A percentile compares a stretch with the other conserved stretches of the same genome.
These are phyloP conservation scores for Paramacrobiotus metropolitanus DNA, from an alignment of 1,140 invertebrate genomes.

Conservation along the genomic window DNA sequence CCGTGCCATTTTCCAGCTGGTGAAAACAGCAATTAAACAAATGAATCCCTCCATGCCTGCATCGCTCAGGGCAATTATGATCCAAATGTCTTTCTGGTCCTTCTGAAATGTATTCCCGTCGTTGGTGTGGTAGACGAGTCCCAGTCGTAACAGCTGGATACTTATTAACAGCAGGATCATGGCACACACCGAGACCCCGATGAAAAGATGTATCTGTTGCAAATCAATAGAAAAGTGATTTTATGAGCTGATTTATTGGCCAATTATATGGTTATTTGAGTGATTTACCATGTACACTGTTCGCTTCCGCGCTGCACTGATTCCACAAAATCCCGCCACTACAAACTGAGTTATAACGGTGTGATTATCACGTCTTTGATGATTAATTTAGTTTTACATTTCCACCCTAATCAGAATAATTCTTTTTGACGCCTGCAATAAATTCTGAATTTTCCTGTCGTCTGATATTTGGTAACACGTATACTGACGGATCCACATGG, in stretches of 20 bases:
- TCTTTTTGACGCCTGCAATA: no score
- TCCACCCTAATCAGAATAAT: no score
- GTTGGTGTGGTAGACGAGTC: conserved; percentile 24
- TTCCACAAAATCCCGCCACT: conserved; percentile 12
- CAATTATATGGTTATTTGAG: no score
- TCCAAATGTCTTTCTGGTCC: conserved; percentile 19
- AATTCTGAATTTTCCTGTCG: no score
- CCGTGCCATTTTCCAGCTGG: conserved; percentile 17
- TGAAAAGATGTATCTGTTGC: conserved; percentile 26
- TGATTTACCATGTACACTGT: conserved; percentile 23
- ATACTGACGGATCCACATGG: no score
- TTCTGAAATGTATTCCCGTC: conserved; percentile 25
- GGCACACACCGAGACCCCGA: conserved; percentile 23
- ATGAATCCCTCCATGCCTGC: conserved; percentile 21
- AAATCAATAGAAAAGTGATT: conserved; percentile 4
- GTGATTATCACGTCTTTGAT: no score
- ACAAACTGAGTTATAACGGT: conserved; percentile 21
- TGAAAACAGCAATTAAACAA: conserved; percentile 20
- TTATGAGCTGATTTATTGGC: no score
- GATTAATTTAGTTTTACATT: no score
- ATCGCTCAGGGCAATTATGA: conserved; percentile 20
- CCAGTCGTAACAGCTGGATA: conserved; percentile 24
- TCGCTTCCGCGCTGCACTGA: conserved; percentile 17
- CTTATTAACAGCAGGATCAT: conserved; percentile 24
- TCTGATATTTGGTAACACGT: no score